Base-by-base conservation (phyloP, 92 coral and sea anemone genomes). In the Porites rus region DNA sequence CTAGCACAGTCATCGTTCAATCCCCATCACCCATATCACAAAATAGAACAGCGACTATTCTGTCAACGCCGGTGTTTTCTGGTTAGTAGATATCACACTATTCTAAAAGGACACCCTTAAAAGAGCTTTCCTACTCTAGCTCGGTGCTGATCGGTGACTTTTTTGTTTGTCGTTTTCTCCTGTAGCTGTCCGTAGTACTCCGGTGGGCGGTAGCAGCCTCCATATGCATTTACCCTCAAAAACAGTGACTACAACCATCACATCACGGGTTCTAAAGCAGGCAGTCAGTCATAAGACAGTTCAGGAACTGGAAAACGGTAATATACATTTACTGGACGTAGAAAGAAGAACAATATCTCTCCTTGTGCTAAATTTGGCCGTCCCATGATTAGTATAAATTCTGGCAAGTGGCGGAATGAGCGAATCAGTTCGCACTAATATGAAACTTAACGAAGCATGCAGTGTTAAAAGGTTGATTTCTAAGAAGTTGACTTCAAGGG, bases 281-380 rank as follows among this genome's bases (percentile, higher is more conserved):
- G 80, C 4, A 8, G 8, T 1, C 24, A 52, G 25, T 51, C 54
- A 52, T 3, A 70, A 70, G 31, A 67, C 85, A 18, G 85, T 80
- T 4, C 51, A 80, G 25, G 76, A 80, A 80, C 76, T 80, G 53
- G 76, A 80, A 56, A 51, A 22, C 56, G 85, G 85, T 80, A 69
- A 6, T 80, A 38, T 38, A 38, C 0, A 38, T 38, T 38, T 38
- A 4, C 46, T 38, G 46, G 5, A 0, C 46, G 4, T 38, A 38
- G 5, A 38, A 38, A 38, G 6, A 38, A 38, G 46, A 38, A 4
- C 46, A 38, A 4, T 38, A 38, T 38, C 46, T 38, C 46, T 38
- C 46, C 46, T 38, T 38, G 46, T 38, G 0, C 46, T 38, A 38
- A 38, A 38, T 38, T 38, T 38, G 46, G 46, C 6, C 46, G 46